Percentiles rank a stretch among this genome's conserved stretches.
These are phyloP conservation scores for Coenonympha arcania DNA, from an alignment of 2,888 invertebrate genomes.

Conservation along the genomic window DNA sequence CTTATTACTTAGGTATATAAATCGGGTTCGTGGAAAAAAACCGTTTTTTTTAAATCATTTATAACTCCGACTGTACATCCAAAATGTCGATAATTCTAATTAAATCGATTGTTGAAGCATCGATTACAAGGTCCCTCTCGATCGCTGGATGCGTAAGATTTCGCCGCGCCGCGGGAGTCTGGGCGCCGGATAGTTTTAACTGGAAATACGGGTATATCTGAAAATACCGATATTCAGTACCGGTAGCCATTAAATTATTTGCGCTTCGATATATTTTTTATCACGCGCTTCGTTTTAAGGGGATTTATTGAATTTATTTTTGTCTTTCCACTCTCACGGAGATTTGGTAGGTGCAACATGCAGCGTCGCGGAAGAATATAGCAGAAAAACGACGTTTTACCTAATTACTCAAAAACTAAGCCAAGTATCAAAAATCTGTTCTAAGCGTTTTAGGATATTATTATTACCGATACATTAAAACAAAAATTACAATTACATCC, in stretches of 20 bases:
- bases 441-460: no score
- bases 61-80: slow-evolving; percentile 35
- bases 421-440: no score
- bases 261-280: slow-evolving; percentile 12
- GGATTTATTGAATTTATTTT: no score
- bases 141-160: slow-evolving; percentile 50
- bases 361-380: no score
- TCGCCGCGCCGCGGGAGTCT: slow-evolving; percentile 60
- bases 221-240: slow-evolving; percentile 38
- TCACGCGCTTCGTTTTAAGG: slow-evolving; percentile 1
- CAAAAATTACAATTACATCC: no score
- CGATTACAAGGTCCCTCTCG: slow-evolving; percentile 55
- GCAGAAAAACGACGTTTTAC: no score
- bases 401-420: no score
- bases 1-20: no score
- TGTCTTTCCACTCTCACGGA: no score
- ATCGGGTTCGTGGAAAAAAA: no score
- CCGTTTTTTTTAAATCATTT: slow-evolving; percentile 17
- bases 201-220: slow-evolving; percentile 31
- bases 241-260: slow-evolving; percentile 40
- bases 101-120: slow-evolving; percentile 69
- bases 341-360: no score
- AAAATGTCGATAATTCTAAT: slow-evolving; percentile 66
- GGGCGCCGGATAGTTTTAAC: slow-evolving; percentile 22
- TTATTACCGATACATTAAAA: no score